These are phyloP conservation scores for Neopipo cinnamomea DNA, from an alignment of 2,113 vertebrate species.

Conservation along the genomic window DNA sequence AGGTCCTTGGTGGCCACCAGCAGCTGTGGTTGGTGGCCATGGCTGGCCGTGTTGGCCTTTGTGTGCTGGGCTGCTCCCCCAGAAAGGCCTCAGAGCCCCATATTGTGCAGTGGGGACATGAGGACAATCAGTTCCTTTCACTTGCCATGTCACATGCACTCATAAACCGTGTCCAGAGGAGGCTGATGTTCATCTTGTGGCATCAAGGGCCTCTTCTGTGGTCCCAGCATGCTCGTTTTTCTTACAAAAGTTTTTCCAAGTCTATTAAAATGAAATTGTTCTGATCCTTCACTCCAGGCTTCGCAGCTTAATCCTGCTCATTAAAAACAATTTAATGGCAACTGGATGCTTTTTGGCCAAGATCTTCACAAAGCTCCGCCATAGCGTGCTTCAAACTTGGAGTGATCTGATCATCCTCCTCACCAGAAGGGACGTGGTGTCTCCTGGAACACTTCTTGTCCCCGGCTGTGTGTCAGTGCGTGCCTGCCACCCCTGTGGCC, in stretches of 20 bases:
- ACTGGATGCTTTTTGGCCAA: neutral
- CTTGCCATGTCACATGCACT: accelerated
- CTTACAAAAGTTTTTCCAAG: neutral
- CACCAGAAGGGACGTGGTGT: neutral
- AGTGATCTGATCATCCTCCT: neutral
- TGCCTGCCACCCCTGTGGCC: neutral
- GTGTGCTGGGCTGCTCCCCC: neutral
- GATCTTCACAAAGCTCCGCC: neutral
- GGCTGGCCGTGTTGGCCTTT: neutral
- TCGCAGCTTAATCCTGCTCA: neutral
- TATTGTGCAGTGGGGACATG: neutral
- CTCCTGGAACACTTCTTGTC: neutral
- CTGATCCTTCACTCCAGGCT: neutral
- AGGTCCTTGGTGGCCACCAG: neutral
- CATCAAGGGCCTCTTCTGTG: neutral
- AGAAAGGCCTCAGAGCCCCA: accelerated
- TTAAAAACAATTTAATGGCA: neutral
- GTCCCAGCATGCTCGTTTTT: accelerated
- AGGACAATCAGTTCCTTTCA: neutral
- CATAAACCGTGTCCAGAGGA: neutral
- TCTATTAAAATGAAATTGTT: neutral
- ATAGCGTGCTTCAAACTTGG: neutral
- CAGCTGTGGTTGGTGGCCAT: accelerated
- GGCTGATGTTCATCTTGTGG: neutral
- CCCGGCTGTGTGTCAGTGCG: accelerated